A percentile compares a stretch with the other conserved stretches of the same genome.
Conservation (phyloP, 1,140 invertebrate species). For the Carposina sasakii region DNA sequence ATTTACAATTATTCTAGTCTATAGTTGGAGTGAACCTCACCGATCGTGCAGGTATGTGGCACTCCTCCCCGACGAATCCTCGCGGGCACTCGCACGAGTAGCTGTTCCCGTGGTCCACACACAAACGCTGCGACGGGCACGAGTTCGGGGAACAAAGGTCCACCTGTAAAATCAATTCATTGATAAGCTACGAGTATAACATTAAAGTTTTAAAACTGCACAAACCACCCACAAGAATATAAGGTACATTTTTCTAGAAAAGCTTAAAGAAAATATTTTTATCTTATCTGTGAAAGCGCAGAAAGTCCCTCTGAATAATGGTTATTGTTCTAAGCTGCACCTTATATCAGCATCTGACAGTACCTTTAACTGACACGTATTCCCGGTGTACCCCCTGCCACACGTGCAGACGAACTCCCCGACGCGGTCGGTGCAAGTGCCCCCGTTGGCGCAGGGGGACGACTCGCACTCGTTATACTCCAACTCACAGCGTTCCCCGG, state of each 20-base stretch:
- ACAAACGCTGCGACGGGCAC: conserved; percentile 76
- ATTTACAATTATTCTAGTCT: no score
- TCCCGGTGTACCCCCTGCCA: conserved; percentile 84
- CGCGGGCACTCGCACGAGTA: conserved; percentile 82
- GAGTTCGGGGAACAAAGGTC: conserved; percentile 82
- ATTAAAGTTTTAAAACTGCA: no score
- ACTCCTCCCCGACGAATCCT: conserved; percentile 79
- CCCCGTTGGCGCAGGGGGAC: conserved; percentile 88
- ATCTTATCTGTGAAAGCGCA: no score
- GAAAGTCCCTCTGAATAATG: no score
- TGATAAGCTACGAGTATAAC: no score
- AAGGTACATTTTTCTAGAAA: no score
- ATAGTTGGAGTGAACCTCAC: conserved; percentile 35
- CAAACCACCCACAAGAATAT: no score
- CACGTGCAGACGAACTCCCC: conserved; percentile 87
- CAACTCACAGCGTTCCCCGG: conserved; percentile 83
- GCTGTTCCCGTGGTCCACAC: conserved; percentile 80
- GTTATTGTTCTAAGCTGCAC: no score
- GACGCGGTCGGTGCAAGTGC: conserved; percentile 83
- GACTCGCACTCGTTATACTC: conserved; percentile 92
- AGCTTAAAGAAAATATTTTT: no score
- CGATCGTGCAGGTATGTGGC: conserved; percentile 63
- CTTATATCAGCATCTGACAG: no score
- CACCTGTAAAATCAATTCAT: conserved; percentile 74
- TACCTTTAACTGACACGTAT: conserved; percentile 79